Evolutionary conservation across 2,888 invertebrate species (phyloP).

Genomic region (Meliscaeva auricollis): DNA sequence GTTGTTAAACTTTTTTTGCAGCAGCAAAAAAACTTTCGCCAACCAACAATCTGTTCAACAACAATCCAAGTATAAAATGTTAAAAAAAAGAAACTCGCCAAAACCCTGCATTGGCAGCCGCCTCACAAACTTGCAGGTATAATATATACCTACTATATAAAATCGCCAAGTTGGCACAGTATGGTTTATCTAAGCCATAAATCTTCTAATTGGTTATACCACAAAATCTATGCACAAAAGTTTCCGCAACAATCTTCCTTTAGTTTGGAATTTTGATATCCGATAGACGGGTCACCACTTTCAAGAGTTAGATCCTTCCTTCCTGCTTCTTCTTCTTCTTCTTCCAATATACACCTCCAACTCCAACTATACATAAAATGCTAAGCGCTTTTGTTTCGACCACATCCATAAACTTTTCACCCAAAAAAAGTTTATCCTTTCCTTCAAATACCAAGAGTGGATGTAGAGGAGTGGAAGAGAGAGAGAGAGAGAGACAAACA

Average conservation of each 20-base stretch:
- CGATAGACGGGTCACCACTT: slow-evolving; percentile 72
- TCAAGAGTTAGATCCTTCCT: slow-evolving; percentile 49
- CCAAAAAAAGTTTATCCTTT: slow-evolving; percentile 51
- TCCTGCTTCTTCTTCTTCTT: too few relatives aligned
- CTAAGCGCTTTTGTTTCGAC: slow-evolving; percentile 70
- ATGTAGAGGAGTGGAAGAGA: neutral
- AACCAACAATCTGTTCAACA: neutral
- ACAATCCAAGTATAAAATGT: neutral
- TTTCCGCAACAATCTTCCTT: slow-evolving; percentile 67
- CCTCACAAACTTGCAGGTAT: neutral
- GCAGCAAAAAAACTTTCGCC: neutral
- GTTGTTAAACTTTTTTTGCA: neutral
- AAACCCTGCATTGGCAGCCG: neutral
- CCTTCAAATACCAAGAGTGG: slow-evolving; percentile 5
- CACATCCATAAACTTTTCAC: slow-evolving; percentile 50
- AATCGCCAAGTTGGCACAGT: slow-evolving; percentile 27
- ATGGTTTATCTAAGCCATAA: slow-evolving; percentile 59
- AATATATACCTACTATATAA: neutral
- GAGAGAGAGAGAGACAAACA: neutral
- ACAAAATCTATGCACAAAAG: slow-evolving; percentile 69
- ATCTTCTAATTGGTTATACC: slow-evolving; percentile 71
- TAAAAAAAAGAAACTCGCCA: neutral
- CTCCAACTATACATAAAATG: slow-evolving; percentile 20
- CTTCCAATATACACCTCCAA: neutral
- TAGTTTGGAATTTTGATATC: slow-evolving; percentile 67